Evolutionary conservation across 1,140 invertebrate species (phyloP).

Genomic region (Nilaparvata lugens): DNA sequence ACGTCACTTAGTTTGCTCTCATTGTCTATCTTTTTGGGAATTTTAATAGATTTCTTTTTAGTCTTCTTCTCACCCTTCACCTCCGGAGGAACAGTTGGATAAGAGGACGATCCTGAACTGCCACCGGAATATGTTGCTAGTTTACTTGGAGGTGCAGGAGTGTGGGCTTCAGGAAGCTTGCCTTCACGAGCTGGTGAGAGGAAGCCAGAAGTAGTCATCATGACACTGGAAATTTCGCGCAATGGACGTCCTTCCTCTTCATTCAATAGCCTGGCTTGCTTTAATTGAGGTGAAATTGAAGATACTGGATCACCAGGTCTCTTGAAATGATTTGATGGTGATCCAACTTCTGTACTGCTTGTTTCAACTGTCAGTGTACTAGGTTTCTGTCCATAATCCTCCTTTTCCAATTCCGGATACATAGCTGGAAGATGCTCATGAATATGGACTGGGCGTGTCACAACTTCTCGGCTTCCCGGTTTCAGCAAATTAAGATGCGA

Average conservation of each 20-base stretch:
- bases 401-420: slow-evolving; percentile 58
- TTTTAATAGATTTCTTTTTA: slow-evolving; percentile 40
- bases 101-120: slow-evolving; percentile 44
- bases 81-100: slow-evolving; percentile 39
- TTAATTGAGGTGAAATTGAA: slow-evolving; percentile 38
- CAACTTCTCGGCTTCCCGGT: slow-evolving; percentile 80
- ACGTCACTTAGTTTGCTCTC: neutral
- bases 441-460: slow-evolving; percentile 79
- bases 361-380: slow-evolving; percentile 21
- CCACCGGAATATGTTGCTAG: slow-evolving; percentile 32
- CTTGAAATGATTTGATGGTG: slow-evolving; percentile 38
- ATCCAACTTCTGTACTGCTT: slow-evolving; percentile 19
- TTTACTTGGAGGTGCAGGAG: slow-evolving; percentile 47
- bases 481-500: slow-evolving; percentile 83
- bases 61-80: slow-evolving; percentile 41
- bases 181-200: slow-evolving; percentile 85
- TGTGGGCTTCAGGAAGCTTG: slow-evolving; percentile 75
- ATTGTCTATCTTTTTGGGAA: slow-evolving; percentile 35
- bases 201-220: slow-evolving; percentile 91
- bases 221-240: slow-evolving; percentile 85
- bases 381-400: slow-evolving; percentile 20
- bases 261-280: slow-evolving; percentile 30
- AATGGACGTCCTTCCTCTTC: slow-evolving; percentile 73
- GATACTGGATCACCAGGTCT: slow-evolving; percentile 40
- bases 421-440: slow-evolving; percentile 89